These are phyloP conservation scores for Amphipoea lucens DNA, from an alignment of 2,888 invertebrate genomes.

Conservation along the genomic window DNA sequence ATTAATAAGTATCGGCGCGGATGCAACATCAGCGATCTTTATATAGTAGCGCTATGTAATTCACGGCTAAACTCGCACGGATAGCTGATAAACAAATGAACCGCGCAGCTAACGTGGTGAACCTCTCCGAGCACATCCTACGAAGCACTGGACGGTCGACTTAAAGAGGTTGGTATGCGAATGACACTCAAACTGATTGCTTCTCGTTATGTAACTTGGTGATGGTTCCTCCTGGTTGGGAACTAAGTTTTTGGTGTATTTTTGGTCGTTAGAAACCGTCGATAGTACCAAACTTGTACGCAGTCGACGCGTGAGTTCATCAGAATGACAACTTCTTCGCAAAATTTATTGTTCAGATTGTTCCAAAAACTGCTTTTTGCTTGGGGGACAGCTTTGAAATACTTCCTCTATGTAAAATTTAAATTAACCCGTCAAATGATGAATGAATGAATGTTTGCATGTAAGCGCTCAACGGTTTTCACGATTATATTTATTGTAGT, in stretches of 20 bases:
- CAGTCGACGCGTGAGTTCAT: background rate
- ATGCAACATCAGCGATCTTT: too few species aligned
- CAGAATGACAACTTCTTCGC: background rate
- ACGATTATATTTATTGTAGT: too few species aligned
- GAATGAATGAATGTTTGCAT: too few species aligned
- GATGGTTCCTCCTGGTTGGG: background rate
- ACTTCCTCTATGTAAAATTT: background rate
- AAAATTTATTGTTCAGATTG: background rate
- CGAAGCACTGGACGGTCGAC: background rate
- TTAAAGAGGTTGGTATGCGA: conserved; percentile 31
- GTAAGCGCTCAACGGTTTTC: too few species aligned
- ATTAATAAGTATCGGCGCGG: too few species aligned
- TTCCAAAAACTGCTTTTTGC: background rate
- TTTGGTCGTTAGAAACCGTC: background rate
- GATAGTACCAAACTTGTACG: background rate
- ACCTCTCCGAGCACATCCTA: background rate
- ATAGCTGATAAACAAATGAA: background rate
- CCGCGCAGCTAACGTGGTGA: background rate
- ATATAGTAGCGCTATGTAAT: too few species aligned
- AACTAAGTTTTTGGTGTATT: conserved; percentile 26
- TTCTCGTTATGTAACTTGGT: conserved; percentile 44
- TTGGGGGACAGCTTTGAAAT: background rate
- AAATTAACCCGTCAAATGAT: too few species aligned
- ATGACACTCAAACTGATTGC: conserved; percentile 44
- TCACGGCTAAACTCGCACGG: background rate